phyloP scores from a whole-genome alignment of 2,113 vertebrate species.

The Thomomys bottae region DNA sequence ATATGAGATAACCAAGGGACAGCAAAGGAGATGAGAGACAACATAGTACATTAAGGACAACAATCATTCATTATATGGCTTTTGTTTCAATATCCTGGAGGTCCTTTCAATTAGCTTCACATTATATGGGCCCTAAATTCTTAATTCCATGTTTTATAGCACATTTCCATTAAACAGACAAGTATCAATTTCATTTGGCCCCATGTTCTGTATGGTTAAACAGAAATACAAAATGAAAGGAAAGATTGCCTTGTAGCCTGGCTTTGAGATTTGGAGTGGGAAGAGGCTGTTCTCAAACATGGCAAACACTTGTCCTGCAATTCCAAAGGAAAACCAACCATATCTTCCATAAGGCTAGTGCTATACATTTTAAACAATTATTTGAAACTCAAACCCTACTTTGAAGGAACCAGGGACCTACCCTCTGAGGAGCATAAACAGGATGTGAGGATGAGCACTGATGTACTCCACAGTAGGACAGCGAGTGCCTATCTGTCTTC shows the following conservation, averaged over 20 bases:
- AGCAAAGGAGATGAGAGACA: too few relatives aligned
- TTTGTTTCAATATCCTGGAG: too few relatives aligned
- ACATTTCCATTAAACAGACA: background rate
- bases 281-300: background rate
- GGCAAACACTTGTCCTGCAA: background rate
- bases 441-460: slow-evolving; percentile 95
- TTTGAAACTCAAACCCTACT: slow-evolving; percentile 41
- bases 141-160: background rate
- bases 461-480: slow-evolving; percentile 97
- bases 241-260: background rate
- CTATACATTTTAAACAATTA: slow-evolving; percentile 24
- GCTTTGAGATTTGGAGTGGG: background rate
- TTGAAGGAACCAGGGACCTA: slow-evolving; percentile 81
- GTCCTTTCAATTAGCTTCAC: too few relatives aligned
- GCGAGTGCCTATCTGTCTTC: slow-evolving; percentile 95
- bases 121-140: background rate
- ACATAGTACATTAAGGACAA: too few relatives aligned
- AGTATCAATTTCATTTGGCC: background rate
- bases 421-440: slow-evolving; percentile 97
- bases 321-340: background rate
- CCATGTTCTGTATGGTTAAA: background rate
- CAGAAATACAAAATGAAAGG: background rate
- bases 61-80: too few relatives aligned
- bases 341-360: background rate
- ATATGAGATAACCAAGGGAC: too few relatives aligned